Evolutionary conservation across 2,113 vertebrate genomes (phyloP), one percentile per base, ranked within the genome.

Genomic region (Cyprinus carpio): DNA sequence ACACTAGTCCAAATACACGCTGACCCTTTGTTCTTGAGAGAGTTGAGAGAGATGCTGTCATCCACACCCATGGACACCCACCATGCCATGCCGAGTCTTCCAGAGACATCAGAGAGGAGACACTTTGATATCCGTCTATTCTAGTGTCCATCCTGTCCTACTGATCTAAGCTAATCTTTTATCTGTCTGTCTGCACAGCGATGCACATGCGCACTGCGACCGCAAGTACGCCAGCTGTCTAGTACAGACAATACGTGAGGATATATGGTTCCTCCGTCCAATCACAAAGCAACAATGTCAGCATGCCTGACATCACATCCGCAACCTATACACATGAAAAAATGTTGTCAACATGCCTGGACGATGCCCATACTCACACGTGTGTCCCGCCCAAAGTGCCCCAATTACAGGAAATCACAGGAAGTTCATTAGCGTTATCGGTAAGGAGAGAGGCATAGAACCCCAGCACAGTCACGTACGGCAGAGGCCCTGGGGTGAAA

Each of bases 391-490:
- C 83, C 34, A 79, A 76, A 75, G 31, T 86, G 88, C 88, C 83
- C 79, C 84, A 89, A 92, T 92, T 92, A 88, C 78, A 86, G 82
- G 65, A 88, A 91, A 92, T 92, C 64, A 49, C 89, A 85, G 91
- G 91, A 92, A 89, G 87, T 86, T 82, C 82, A 88, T 91, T 92
- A 91, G 87, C 40, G 85, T 92, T 89, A 92, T 91, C 91, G 37
- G 81, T 74, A 82, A 82, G 77, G 75, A 85, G 76, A 69, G 80
- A 88, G 87, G 77, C 82, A 81, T 72, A 72, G 51, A 82, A 90
- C 89, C 67, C 85, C 87, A 43, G 46, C 37, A 34, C 37, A 83
- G 91, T 91, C 90, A 92, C 91, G 88, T 90, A 92, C 74, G 40
- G 86, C 86, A 25, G 15, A 49, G 80, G 67, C 87, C 78, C 75